phyloP scores from a whole-genome alignment of 2,888 invertebrate species.

The Lasioglossum morio region DNA sequence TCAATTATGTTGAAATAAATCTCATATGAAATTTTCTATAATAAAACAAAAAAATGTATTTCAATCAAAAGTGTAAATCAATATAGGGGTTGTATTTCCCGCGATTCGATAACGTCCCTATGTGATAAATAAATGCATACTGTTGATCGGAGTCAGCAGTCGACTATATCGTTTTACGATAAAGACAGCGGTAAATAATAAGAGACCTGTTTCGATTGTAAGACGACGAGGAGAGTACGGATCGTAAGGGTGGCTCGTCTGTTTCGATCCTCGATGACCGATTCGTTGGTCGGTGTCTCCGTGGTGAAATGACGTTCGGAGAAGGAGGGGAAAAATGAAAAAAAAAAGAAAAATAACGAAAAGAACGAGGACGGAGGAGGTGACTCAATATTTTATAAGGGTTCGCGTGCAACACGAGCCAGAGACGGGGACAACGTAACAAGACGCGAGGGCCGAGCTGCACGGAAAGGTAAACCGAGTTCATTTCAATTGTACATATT shows the following conservation, averaged over 20 bases:
- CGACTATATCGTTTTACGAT: background rate
- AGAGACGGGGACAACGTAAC: constrained; percentile 14
- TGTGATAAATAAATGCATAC: background rate
- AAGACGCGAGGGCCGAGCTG: constrained; percentile 14
- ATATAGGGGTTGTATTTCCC: background rate
- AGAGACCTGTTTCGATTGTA: background rate
- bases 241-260: background rate
- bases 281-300: background rate
- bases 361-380: background rate
- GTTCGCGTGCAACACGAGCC: constrained; percentile 38
- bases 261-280: background rate
- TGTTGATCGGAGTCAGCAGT: background rate
- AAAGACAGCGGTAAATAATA: background rate
- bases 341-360: too few species aligned
- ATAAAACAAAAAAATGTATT: too few species aligned
- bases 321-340: background rate
- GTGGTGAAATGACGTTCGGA: background rate
- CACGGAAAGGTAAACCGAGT: constrained; percentile 37
- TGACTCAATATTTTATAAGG: constrained; percentile 37
- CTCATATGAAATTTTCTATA: too few species aligned
- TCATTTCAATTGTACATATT: constrained; percentile 52
- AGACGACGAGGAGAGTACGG: background rate
- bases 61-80: too few species aligned
- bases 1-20: too few species aligned
- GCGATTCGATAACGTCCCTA: background rate